Evolutionary conservation across 2,113 vertebrate genomes (phyloP), one percentile per base, ranked within the genome.

Genomic region (Diadophis punctatus): DNA sequence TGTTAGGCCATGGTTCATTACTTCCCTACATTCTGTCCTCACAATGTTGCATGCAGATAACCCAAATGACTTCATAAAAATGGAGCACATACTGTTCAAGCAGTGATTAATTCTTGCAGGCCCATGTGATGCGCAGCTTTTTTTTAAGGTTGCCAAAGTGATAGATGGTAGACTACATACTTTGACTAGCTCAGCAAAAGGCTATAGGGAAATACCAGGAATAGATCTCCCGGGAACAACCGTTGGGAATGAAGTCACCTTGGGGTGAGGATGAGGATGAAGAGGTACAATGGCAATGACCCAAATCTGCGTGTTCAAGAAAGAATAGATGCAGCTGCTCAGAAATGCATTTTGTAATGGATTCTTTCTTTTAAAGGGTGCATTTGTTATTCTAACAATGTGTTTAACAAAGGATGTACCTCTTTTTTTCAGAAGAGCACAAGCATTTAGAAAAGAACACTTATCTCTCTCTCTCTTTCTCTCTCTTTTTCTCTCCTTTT

Each of bases 31-130:
- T n/a, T 92, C 7, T 94, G 52, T 52, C 80, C 93, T 96, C 93
- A 91, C 91, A 43, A 60, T 93, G 93, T 90, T 96, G 93, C 95
- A 96, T 93, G 93, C 86, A 94, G 95, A 95, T 97, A 96, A 95
- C 97, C 93, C 93, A 96, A 97, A 96, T 89, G 90, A 96, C 93
- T 97, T 97, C 95, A 97, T 97, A 98, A 97, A 97, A 94, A 97
- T 63, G 93, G 49, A 95, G 74, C 91, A 95, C 91, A 96, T 94
- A 93, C 96, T 96, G 95, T 97, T 98, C n/a, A 97, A 97, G 94
- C 93, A 95, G 95, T 98, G 97, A 98, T 98, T 97, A 97, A 98
- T 98, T 97, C 95, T 94, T 96, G 63, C 53, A 93, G 95, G 95
- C 96, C 74, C 95, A 95, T 1, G 87, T 95, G 96, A 96, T 90